Evolutionary conservation across 2,797 vertebrate species (phyloP), one percentile per base, ranked within the genome.

Genomic region (Synanceia verrucosa): DNA sequence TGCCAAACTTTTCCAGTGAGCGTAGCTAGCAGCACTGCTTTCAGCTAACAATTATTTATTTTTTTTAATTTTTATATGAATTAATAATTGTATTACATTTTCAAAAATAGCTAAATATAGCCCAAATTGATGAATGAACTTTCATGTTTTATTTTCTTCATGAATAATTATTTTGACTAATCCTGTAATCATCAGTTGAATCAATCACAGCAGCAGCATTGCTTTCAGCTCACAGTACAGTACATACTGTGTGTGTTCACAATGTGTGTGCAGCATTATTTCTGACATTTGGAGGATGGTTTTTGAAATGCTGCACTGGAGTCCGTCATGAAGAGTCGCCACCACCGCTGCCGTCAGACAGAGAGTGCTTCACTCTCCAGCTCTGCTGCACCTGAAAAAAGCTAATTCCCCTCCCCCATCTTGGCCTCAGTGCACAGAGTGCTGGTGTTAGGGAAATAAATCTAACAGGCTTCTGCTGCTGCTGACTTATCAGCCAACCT

Each of bases 361-460:
- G 65, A 58, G 77, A 76, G 70, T 43, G 58, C 62, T 83, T 66
- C 65, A 56, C 55, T 72, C 55, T 72, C 37, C 29, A 5, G 24
- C 58, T 69, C 63, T 53, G 64, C 67, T 64, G 63, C 76, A 79
- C 70, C 83, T 82, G 65, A 56, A 55, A 62, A 29, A 59, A 57
- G 2, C n/a, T 57, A 69, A 21, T 50, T 61, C 67, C 66, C 76
- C 64, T 58, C 76, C 78, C 77, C 75, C 78, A 74, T 13, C 62
- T 29, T 51, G 53, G 68, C 63, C 71, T 75, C 72, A 36, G 62
- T 70, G 34, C 65, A 53, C 56, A 28, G 65, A 82, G 53, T 68
- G 70, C 78, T 83, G 77, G 61, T 81, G 79, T 81, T 66, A 21
- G 56, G 56, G 81, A 81, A 86, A 87, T 87, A 85, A 87, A 89